These are phyloP conservation scores for Anolis carolinensis DNA, from an alignment of 2,113 vertebrate genomes.

Conservation along the genomic window DNA sequence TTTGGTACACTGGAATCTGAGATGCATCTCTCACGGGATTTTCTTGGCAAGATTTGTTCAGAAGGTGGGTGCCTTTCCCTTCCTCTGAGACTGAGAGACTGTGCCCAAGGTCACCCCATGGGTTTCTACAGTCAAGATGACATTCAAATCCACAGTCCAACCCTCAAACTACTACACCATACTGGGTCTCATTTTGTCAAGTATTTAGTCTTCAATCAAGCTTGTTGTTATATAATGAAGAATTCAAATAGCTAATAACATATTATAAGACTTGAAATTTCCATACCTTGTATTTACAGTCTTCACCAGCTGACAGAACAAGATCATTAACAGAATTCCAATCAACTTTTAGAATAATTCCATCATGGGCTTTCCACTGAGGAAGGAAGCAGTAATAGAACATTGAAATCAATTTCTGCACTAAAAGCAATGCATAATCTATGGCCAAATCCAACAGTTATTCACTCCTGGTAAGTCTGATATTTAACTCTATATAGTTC, in stretches of 20 bases:
- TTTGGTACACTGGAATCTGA: not conserved
- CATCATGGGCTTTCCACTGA: constrained; percentile 98
- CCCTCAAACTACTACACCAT: no score
- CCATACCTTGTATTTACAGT: constrained; percentile 96
- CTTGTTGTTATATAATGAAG: not conserved
- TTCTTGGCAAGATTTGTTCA: no score
- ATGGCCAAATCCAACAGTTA: no score
- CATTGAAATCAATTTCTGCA: not conserved
- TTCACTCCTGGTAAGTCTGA: not conserved
- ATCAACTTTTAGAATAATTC: constrained; percentile 92
- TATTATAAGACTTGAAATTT: constrained; percentile 7
- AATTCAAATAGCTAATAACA: constrained; percentile 5
- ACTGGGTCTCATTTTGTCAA: no score
- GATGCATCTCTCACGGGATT: no score
- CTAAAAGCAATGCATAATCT: not conserved
- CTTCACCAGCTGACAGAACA: constrained; percentile 93
- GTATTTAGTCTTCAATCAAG: not conserved
- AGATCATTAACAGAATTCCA: constrained; percentile 96
- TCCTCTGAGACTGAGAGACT: no score
- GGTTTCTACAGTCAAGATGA: no score
- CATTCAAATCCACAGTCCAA: no score
- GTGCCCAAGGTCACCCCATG: no score
- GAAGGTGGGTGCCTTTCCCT: no score
- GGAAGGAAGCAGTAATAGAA: constrained; percentile 12
- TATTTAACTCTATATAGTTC: not conserved